Percentiles rank a stretch among this genome's conserved stretches.
Conservation (phyloP, 2,888 invertebrate genomes). For the Disparrhopalites patrizii region DNA sequence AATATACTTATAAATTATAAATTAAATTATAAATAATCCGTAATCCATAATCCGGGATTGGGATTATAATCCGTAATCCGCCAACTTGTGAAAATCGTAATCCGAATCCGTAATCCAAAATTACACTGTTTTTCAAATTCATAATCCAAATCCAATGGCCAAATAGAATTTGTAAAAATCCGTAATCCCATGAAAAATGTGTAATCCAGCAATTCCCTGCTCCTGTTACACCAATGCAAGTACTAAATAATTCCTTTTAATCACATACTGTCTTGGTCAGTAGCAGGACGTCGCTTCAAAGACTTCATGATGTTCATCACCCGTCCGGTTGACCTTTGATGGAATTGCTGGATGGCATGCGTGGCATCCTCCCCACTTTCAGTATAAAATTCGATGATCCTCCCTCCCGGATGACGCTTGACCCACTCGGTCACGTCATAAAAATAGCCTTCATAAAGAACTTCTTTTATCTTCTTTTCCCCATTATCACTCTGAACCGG, state of each 20-base stretch:
- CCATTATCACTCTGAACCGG: background rate
- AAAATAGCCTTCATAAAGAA: slow-evolving; percentile 35
- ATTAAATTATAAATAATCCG: too few relatives aligned
- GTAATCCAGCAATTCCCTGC: too few relatives aligned
- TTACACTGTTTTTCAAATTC: too few relatives aligned
- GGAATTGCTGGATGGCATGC: slow-evolving; percentile 34
- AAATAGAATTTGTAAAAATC: too few relatives aligned
- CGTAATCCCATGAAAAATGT: too few relatives aligned
- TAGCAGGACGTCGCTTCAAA: slow-evolving; percentile 29
- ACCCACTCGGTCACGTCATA: slow-evolving; percentile 39
- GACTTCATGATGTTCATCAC: slow-evolving; percentile 38
- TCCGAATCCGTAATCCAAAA: too few relatives aligned
- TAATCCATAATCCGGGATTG: too few relatives aligned
- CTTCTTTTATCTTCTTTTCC: slow-evolving; percentile 20
- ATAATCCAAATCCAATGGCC: too few relatives aligned
- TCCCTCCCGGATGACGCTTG: slow-evolving; percentile 36
- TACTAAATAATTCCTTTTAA: too few relatives aligned
- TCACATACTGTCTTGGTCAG: slow-evolving; percentile 24
- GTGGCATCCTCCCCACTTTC: slow-evolving; percentile 36
- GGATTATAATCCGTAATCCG: too few relatives aligned
- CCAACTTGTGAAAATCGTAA: too few relatives aligned
- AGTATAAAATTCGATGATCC: slow-evolving; percentile 35
- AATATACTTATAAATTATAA: too few relatives aligned
- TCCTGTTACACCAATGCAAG: background rate
- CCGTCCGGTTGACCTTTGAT: slow-evolving; percentile 32